These are phyloP conservation scores for Trachelus stipa DNA, from an alignment of 2,888 invertebrate species.

Conservation along the genomic window DNA sequence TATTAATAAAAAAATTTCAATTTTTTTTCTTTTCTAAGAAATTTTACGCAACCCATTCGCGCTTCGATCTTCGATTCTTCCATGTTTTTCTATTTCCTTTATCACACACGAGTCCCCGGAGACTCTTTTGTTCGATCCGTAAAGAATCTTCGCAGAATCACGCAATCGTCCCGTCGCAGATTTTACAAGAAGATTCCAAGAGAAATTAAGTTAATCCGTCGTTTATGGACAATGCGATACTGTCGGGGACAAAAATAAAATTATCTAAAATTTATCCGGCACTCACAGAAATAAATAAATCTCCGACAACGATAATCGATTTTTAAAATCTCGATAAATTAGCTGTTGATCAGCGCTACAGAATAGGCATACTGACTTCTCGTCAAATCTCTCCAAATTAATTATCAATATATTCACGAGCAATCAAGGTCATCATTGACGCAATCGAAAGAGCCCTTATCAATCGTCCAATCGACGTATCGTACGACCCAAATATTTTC, in stretches of 20 bases:
- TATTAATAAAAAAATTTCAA: too few species aligned
- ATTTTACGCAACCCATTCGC: too few species aligned
- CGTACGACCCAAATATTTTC: neutral
- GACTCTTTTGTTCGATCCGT: neutral
- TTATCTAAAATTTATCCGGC: too few species aligned
- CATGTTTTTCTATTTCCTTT: neutral
- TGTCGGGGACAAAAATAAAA: too few species aligned
- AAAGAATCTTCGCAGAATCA: neutral
- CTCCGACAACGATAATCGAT: neutral
- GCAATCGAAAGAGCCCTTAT: constrained; percentile 25
- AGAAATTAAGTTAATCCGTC: too few species aligned
- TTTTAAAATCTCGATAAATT: constrained; percentile 45
- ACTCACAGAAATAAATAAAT: neutral
- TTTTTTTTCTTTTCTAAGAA: too few species aligned
- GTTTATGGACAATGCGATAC: too few species aligned
- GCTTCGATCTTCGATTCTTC: neutral
- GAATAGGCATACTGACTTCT: constrained; percentile 42
- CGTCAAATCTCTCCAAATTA: constrained; percentile 42
- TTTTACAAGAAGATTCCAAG: too few species aligned
- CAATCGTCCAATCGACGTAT: neutral
- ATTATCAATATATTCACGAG: constrained; percentile 49
- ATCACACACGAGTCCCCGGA: neutral
- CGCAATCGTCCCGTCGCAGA: too few species aligned
- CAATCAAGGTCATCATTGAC: constrained; percentile 46
- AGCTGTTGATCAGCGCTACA: constrained; percentile 46